phyloP scores from a whole-genome alignment of 2,797 vertebrate genomes.

The Buceros bicornis region DNA sequence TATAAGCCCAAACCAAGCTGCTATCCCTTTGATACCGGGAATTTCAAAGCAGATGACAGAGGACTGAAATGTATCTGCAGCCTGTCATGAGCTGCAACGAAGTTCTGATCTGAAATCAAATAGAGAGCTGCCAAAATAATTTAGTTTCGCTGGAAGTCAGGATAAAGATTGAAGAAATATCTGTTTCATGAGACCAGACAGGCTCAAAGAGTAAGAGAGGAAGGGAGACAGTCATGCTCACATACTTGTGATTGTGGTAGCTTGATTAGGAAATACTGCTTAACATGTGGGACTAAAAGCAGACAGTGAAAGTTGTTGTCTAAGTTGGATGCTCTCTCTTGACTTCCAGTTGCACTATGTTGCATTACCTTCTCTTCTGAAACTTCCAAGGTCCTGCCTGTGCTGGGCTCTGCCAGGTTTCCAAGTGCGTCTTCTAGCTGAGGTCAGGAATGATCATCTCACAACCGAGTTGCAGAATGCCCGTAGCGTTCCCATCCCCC shows the following conservation, averaged over 20 bases:
- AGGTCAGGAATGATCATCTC: rapidly evolving
- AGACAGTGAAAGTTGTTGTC: not conserved
- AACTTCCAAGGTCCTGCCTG: not conserved
- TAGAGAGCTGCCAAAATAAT: not conserved
- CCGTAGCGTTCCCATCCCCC: not conserved
- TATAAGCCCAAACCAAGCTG: not conserved
- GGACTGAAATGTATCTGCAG: not conserved
- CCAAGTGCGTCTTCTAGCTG: not conserved
- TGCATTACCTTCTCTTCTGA: not conserved
- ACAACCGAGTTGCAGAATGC: not conserved
- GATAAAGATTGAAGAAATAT: not conserved
- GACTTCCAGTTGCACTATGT: not conserved
- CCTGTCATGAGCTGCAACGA: not conserved
- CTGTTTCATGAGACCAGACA: not conserved
- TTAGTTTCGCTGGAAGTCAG: not conserved
- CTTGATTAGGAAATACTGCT: not conserved
- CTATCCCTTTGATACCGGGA: not conserved
- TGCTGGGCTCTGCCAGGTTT: rapidly evolving
- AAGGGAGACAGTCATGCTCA: not conserved
- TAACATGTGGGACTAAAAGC: not conserved
- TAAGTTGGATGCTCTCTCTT: not conserved
- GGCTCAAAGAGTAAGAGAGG: not conserved
- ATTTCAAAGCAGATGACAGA: not conserved
- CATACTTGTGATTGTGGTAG: not conserved
- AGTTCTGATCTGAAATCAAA: constrained; percentile 7